Evolutionary conservation across 2,888 invertebrate genomes (phyloP), one percentile per base, ranked within the genome.

Genomic region (Thelaira solivaga): DNA sequence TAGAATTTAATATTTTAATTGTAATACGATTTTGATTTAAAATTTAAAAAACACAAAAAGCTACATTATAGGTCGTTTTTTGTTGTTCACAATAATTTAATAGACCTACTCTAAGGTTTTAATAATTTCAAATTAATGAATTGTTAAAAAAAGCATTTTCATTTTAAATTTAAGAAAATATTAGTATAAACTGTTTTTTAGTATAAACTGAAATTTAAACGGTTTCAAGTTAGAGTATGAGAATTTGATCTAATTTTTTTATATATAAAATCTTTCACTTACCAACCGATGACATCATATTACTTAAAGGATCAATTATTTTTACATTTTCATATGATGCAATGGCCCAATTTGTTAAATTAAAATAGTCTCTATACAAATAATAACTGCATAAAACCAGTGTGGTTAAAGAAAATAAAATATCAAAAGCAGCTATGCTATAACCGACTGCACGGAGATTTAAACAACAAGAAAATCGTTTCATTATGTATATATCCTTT

Each of bases 321-420:
- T 85, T 84, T 1, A 86, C 85, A 61, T 86, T 86, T 31, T 81
- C 82, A 73, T 85, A 83, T 29, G 86, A 82, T 39, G 78, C 62
- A 18, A 78, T 53, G 31, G 74, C 78, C 85, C 86, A 86, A 72
- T 83, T 82, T 10, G 82, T 82, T 47, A 85, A 74, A 71, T 86
- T 83, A 62, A 84, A 82, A 34, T 85, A 84, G 76, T 86, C 86
- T 51, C 82, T 82, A 61, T 86, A 86, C 31, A 86, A 71, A 79
- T 87, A 82, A 73, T 83, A 86, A 62, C 84, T 85, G 76, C 86
- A 85, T 13, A 87, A 78, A 18, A 80, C 80, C 10, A 86, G 76
- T 8, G 82, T 80, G 74, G 80, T 72, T 2, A 86, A 6, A 0
- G 86, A 84, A 26, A 85, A 67, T 8, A 87, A n/a, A 8, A 85